Conservation (phyloP, 2,797 vertebrate species). For the Myripristis murdjan region DNA sequence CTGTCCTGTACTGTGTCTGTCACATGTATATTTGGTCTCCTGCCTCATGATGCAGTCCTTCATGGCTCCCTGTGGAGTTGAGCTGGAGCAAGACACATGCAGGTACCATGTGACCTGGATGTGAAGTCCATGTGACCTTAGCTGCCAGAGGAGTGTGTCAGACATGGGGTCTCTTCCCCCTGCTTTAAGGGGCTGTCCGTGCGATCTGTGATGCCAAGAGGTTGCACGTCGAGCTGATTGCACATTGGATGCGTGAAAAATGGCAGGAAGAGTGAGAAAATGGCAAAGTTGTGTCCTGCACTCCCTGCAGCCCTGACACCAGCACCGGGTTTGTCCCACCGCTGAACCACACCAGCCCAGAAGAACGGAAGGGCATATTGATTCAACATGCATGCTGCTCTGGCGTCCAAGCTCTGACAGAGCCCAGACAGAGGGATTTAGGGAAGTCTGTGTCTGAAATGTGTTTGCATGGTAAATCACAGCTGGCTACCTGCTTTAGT, state of each 20-base stretch:
- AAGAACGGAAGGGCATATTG: conserved; percentile 43
- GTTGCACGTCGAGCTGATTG: conserved; percentile 79
- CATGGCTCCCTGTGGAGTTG: conserved; percentile 34
- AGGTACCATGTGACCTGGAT: conserved; percentile 69
- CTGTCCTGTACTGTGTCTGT: neutral
- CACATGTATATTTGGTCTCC: neutral
- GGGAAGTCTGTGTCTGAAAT: conserved; percentile 51
- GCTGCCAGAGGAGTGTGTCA: conserved; percentile 54
- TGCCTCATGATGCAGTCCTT: conserved; percentile 18
- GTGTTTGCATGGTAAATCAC: conserved; percentile 61
- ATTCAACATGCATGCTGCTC: conserved; percentile 48
- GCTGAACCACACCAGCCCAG: conserved; percentile 62
- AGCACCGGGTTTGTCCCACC: conserved; percentile 46
- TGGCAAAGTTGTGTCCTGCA: conserved; percentile 63
- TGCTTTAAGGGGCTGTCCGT: conserved; percentile 61
- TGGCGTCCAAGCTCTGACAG: conserved; percentile 26
- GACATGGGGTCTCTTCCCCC: conserved; percentile 60
- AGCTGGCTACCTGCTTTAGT: conserved; percentile 46
- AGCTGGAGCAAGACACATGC: conserved; percentile 35
- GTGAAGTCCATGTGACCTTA: conserved; percentile 67
- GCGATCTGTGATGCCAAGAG: conserved; percentile 66
- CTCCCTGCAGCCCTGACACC: conserved; percentile 62
- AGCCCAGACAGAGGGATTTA: conserved; percentile 52
- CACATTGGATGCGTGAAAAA: conserved; percentile 84
- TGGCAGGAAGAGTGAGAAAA: conserved; percentile 66